Conservation (phyloP, 2,888 invertebrate species). For the Cephonodes hylas region DNA sequence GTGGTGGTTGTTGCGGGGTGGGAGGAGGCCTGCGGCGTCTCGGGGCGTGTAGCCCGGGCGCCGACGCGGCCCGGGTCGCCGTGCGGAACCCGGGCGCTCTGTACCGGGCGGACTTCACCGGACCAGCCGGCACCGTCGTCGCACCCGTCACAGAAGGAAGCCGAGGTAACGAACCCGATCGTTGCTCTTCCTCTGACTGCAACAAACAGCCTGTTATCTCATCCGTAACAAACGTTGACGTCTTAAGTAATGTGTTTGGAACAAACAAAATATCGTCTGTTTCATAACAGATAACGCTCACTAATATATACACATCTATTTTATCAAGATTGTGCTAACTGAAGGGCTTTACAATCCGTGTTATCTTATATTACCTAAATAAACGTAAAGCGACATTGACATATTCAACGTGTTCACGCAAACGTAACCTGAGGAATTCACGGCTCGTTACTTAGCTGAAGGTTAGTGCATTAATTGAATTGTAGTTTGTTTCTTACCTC, state of each 20-base stretch:
- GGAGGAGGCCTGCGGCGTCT: slow-evolving; percentile 79
- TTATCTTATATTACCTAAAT: slow-evolving; percentile 8
- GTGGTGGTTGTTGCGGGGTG: slow-evolving; percentile 62
- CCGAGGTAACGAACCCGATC: slow-evolving; percentile 90
- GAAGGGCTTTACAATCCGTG: slow-evolving; percentile 11
- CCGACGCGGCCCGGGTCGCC: slow-evolving; percentile 88
- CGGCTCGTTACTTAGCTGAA: neutral
- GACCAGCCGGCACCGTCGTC: slow-evolving; percentile 78
- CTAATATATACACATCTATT: neutral
- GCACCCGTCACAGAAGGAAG: slow-evolving; percentile 80
- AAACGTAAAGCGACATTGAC: slow-evolving; percentile 35
- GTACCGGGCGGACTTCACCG: slow-evolving; percentile 93
- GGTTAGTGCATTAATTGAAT: neutral
- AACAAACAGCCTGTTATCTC: slow-evolving; percentile 13
- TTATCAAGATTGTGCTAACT: slow-evolving; percentile 18
- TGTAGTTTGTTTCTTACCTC: slow-evolving; percentile 59
- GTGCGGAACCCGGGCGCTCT: slow-evolving; percentile 90
- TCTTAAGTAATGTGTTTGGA: neutral
- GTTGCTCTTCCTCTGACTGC: slow-evolving; percentile 80
- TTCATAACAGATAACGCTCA: slow-evolving; percentile 16
- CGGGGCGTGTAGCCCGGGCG: slow-evolving; percentile 87
- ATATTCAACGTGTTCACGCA: slow-evolving; percentile 22
- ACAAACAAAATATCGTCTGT: neutral
- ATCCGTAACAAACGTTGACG: neutral
- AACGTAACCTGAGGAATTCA: neutral